Evolutionary conservation across 2,888 invertebrate species (phyloP).

Genomic region (Rambutsinella grinnellia): DNA sequence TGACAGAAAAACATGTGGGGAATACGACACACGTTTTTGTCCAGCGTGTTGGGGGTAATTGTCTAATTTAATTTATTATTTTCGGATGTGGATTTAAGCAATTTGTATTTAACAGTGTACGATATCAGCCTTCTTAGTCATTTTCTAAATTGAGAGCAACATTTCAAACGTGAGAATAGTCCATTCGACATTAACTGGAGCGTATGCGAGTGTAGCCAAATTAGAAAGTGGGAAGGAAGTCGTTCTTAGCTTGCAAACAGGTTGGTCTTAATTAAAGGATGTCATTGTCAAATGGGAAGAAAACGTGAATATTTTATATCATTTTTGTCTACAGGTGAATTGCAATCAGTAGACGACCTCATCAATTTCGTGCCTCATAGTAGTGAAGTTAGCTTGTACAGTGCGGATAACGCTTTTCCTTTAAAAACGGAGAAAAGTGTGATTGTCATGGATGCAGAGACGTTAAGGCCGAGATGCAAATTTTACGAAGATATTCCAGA

Average conservation of each 20-base stretch:
- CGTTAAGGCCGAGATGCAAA: constrained; percentile 42
- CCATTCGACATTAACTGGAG: constrained; percentile 33
- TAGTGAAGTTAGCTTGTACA: constrained; percentile 15
- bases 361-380: constrained; percentile 31
- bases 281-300: neutral
- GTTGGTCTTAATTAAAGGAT: constrained; percentile 11
- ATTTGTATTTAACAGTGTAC: constrained; percentile 31
- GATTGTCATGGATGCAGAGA: constrained; percentile 43
- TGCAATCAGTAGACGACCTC: constrained; percentile 22
- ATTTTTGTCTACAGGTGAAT: constrained; percentile 17
- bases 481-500: constrained; percentile 51
- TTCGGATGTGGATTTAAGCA: neutral
- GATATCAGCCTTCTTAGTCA: constrained; percentile 39
- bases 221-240: constrained; percentile 30
- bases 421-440: constrained; percentile 34
- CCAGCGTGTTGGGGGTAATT: constrained; percentile 33
- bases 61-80: too few relatives aligned
- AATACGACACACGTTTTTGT: constrained; percentile 48
- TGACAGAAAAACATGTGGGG: constrained; percentile 39
- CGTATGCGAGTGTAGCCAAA: constrained; percentile 37
- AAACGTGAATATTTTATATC: neutral
- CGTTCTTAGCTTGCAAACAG: constrained; percentile 41
- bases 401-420: constrained; percentile 38
- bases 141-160: constrained; percentile 35
- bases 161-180: constrained; percentile 28